Conservation (phyloP, 1,140 invertebrate genomes). For the Tetramorium simillimum region DNA sequence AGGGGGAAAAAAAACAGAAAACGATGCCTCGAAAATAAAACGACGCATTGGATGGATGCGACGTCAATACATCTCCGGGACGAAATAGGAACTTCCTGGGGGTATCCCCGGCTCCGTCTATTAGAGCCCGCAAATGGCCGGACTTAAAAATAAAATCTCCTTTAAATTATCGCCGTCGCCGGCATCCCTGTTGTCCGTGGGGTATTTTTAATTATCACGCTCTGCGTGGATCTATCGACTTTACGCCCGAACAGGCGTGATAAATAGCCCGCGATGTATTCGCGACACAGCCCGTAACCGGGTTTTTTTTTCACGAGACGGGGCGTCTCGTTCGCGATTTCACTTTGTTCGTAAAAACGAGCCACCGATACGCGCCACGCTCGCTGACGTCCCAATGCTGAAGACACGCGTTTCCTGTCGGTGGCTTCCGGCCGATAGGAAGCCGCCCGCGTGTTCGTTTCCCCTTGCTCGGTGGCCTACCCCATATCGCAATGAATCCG, state of each 20-base stretch:
- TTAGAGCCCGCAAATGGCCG: constrained; percentile 23
- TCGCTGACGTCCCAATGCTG: too few species aligned
- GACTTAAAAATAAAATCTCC: constrained; percentile 50
- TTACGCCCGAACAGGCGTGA: constrained; percentile 9
- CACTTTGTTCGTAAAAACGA: neutral
- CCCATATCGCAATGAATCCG: neutral
- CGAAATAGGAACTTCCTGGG: constrained; percentile 15
- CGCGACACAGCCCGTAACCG: neutral
- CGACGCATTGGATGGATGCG: constrained; percentile 17
- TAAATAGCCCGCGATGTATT: constrained; percentile 38
- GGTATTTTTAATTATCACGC: constrained; percentile 57
- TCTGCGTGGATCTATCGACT: constrained; percentile 31
- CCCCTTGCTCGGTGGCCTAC: too few species aligned
- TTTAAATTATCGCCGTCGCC: constrained; percentile 46
- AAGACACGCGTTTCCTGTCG: neutral
- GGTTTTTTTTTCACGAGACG: constrained; percentile 17
- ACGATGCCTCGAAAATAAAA: neutral
- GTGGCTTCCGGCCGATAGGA: neutral
- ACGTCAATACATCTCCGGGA: constrained; percentile 32
- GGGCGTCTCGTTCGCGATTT: neutral
- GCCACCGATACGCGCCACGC: neutral
- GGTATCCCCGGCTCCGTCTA: constrained; percentile 5
- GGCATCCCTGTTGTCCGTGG: constrained; percentile 12
- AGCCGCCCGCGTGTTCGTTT: neutral
- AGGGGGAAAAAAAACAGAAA: neutral